phyloP scores from a whole-genome alignment of 2,113 vertebrate genomes.

The Boulengeromyrus knoepffleri region DNA sequence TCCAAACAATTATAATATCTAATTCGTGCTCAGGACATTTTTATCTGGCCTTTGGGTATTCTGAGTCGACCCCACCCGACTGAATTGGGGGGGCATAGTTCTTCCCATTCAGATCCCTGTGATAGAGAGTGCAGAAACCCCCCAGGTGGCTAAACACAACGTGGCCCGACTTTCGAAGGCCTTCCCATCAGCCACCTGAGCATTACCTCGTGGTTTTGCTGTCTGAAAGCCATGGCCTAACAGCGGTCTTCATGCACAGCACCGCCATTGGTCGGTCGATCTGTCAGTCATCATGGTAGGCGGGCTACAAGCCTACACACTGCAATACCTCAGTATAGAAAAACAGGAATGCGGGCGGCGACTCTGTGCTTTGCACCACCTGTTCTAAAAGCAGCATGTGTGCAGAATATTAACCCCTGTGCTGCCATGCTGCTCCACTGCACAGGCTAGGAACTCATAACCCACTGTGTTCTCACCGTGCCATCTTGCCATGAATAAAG shows the following conservation, averaged over 20 bases:
- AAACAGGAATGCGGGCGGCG: constrained; percentile 77
- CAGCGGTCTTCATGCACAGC: constrained; percentile 39
- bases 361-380: constrained; percentile 76
- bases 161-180: background rate
- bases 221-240: constrained; percentile 94
- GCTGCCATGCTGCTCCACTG: constrained; percentile 67
- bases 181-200: constrained; percentile 55
- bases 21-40: background rate
- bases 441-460: background rate
- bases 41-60: background rate
- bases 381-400: constrained; percentile 89
- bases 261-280: constrained; percentile 91
- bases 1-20: background rate
- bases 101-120: background rate
- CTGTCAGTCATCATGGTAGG: constrained; percentile 62
- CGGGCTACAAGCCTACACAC: constrained; percentile 85
- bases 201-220: constrained; percentile 95
- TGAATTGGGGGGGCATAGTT: background rate
- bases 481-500: background rate
- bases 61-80: background rate
- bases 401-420: constrained; percentile 90
- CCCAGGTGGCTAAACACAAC: background rate
- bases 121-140: background rate
- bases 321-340: constrained; percentile 84
- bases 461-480: background rate